Percentiles rank a stretch among this genome's conserved stretches.
phyloP scores from a whole-genome alignment of 2,113 vertebrate species.

The Actenoides hombroni region DNA sequence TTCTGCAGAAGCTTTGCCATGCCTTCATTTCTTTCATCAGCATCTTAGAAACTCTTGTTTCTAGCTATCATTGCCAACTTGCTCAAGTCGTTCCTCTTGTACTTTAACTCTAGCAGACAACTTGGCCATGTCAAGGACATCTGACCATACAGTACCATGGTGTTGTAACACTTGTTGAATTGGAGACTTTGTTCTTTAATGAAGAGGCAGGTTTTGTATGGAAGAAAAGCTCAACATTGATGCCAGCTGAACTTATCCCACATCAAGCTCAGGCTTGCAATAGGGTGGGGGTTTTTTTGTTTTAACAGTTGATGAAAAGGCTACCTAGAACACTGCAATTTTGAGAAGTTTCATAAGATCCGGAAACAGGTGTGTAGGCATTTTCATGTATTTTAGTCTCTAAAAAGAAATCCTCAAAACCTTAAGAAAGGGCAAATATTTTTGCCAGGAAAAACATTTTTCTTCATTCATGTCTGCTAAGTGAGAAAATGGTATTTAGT shows the following conservation, averaged over 20 bases:
- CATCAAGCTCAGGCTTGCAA: neutral
- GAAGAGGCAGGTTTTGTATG: neutral
- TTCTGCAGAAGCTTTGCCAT: neutral
- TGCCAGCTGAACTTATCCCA: neutral
- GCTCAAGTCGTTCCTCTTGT: neutral
- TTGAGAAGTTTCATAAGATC: neutral
- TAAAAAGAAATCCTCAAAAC: neutral
- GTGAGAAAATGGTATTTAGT: neutral
- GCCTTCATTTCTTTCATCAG: neutral
- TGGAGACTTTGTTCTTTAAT: neutral
- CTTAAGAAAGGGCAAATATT: neutral
- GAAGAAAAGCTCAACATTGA: neutral
- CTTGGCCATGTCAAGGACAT: neutral
- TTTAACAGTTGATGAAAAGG: neutral
- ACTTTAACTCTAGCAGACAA: neutral
- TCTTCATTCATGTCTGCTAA: neutral
- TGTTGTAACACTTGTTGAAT: neutral
- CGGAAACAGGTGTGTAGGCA: neutral
- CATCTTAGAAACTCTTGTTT: neutral
- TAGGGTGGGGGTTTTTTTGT: neutral
- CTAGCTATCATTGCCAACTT: neutral
- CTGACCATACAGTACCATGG: neutral
- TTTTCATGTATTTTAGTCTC: neutral
- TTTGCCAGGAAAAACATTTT: neutral
- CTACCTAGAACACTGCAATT: neutral